A percentile compares a stretch with the other conserved stretches of the same genome.
These are phyloP conservation scores for Drosophila saltans DNA, from an alignment of 1,140 invertebrate species.

Conservation along the genomic window DNA sequence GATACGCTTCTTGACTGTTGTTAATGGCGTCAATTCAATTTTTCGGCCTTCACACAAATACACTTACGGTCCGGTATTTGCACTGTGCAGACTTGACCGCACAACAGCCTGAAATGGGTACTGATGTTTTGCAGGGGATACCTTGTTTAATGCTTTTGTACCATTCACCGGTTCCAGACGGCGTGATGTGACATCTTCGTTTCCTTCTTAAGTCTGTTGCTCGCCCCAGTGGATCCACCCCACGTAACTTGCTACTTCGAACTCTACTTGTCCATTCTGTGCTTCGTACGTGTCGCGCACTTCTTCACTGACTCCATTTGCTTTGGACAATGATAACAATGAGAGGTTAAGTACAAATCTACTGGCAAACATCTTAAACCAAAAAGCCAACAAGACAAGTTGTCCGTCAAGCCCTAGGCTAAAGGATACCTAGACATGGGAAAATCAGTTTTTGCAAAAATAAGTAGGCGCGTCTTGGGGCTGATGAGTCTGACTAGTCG, in stretches of 20 bases:
- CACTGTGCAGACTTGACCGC: conserved; percentile 13
- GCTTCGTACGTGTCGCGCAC: conserved; percentile 7
- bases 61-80: conserved; percentile 23
- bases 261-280: conserved; percentile 22
- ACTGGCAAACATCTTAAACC: conserved; percentile 40
- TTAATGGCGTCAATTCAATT: conserved; percentile 46
- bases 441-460: background rate
- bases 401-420: background rate
- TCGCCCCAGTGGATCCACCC: conserved; percentile 14
- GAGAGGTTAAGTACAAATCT: conserved; percentile 51
- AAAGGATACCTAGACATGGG: background rate
- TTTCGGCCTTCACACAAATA: conserved; percentile 24
- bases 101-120: background rate
- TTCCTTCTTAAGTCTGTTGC: conserved; percentile 6
- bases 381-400: conserved; percentile 16
- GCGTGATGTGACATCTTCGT: conserved; percentile 3
- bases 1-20: conserved; percentile 13
- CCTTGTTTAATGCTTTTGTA: conserved; percentile 14
- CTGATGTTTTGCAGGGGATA: background rate
- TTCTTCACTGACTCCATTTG: conserved; percentile 1
- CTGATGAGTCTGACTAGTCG: background rate
- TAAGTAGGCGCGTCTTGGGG: background rate
- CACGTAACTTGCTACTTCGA: conserved; percentile 17
- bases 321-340: conserved; percentile 40
- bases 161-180: background rate